A percentile compares a stretch with the other conserved stretches of the same genome.
phyloP scores from a whole-genome alignment of 2,797 vertebrate genomes.

The Vespertilio murinus region DNA sequence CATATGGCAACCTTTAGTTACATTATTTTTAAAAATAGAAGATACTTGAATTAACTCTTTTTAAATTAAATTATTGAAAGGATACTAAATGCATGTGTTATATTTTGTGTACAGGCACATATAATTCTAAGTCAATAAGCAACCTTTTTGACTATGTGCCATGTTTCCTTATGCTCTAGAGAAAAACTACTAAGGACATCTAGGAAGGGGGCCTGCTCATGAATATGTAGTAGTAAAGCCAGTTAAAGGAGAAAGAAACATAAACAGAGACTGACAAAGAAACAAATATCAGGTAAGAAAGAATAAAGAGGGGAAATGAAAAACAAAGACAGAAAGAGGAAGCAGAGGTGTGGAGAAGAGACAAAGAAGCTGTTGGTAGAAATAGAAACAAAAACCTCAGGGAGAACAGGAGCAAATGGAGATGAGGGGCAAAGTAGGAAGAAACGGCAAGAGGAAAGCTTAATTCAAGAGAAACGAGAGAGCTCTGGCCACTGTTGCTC shows the following conservation, averaged over 20 bases:
- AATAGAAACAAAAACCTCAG: neutral
- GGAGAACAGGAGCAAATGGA: neutral
- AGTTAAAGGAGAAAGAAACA: neutral
- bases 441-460: neutral
- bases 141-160: neutral
- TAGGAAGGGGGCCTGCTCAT: neutral
- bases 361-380: neutral
- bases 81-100: neutral
- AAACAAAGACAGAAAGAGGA: neutral
- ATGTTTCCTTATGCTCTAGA: neutral
- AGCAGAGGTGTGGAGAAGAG: neutral
- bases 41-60: neutral
- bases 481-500: neutral
- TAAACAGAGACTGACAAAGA: neutral
- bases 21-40: slow-evolving; percentile 17
- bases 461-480: neutral
- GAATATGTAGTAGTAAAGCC: neutral
- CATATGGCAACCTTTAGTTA: neutral
- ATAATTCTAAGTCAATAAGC: neutral
- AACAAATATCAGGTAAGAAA: neutral
- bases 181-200: neutral
- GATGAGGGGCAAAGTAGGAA: neutral
- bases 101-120: neutral
- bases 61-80: slow-evolving; percentile 15
- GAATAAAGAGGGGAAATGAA: neutral